These are phyloP conservation scores for Epicauta chinensis DNA, from an alignment of 1,140 invertebrate genomes.

Conservation along the genomic window DNA sequence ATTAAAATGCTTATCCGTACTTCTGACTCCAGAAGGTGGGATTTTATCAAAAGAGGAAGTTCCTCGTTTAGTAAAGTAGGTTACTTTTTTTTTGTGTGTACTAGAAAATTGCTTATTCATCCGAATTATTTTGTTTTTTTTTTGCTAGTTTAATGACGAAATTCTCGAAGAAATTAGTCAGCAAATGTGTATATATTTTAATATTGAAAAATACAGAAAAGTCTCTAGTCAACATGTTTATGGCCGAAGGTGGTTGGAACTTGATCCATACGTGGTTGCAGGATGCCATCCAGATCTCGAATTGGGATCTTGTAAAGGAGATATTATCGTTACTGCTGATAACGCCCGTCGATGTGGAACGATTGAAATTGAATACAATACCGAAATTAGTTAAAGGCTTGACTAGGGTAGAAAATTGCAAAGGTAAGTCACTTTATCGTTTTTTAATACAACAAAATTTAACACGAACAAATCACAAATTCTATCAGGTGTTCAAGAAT, in stretches of 20 bases:
- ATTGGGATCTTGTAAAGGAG: constrained; percentile 80
- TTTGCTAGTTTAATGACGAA: constrained; percentile 86
- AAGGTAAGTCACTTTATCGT: constrained; percentile 53
- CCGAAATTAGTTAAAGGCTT: constrained; percentile 86
- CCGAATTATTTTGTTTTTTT: constrained; percentile 33
- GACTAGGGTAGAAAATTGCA: constrained; percentile 72
- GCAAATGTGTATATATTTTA: constrained; percentile 92
- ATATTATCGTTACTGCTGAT: constrained; percentile 74
- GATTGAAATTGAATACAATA: constrained; percentile 84
- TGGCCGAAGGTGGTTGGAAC: constrained; percentile 85
- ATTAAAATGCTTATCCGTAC: constrained; percentile 76
- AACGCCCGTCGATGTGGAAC: constrained; percentile 82
- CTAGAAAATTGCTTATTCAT: constrained; percentile 6
- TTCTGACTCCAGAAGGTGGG: constrained; percentile 74
- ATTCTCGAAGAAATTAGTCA: constrained; percentile 91
- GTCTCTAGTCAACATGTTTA: constrained; percentile 79
- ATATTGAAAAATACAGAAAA: constrained; percentile 84
- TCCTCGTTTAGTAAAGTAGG: constrained; percentile 67
- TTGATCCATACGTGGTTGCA: constrained; percentile 82
- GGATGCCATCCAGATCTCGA: constrained; percentile 74
- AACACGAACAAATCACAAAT: constrained; percentile 1
- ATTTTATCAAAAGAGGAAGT: constrained; percentile 84
- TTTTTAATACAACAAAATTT: background rate
- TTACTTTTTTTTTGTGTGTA: constrained; percentile 9
- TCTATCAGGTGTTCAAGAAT: constrained; percentile 35